Evolutionary conservation across 2,797 vertebrate genomes (phyloP).

Genomic region (Sebastes hubbsi): DNA sequence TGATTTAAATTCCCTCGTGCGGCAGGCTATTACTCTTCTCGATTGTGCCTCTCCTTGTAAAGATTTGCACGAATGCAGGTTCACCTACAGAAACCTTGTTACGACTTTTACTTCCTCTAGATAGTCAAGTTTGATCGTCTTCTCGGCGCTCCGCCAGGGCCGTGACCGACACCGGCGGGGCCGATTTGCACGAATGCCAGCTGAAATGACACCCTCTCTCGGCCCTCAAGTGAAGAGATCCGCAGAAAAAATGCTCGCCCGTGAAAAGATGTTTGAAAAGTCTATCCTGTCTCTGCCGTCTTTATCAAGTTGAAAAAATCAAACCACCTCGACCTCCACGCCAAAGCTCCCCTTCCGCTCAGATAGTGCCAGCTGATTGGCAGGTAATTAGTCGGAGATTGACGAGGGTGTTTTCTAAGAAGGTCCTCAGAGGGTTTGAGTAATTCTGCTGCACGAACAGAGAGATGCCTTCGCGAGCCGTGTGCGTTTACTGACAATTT

Average conservation of each 20-base stretch:
- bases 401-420: slow-evolving; percentile 48
- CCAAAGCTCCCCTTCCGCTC: neutral
- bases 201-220: slow-evolving; percentile 15
- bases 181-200: neutral
- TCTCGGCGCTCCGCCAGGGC: too few relatives aligned
- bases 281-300: slow-evolving; percentile 11
- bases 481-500: slow-evolving; percentile 38
- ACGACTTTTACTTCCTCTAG: too few relatives aligned
- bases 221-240: slow-evolving; percentile 8
- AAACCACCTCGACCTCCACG: neutral
- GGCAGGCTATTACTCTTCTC: slow-evolving; percentile 20
- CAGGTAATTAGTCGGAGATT: slow-evolving; percentile 62
- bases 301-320: slow-evolving; percentile 35
- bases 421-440: slow-evolving; percentile 34
- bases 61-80: slow-evolving; percentile 3
- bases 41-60: slow-evolving; percentile 23
- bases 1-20: slow-evolving; percentile 35
- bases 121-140: too few relatives aligned
- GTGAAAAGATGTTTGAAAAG: slow-evolving; percentile 20
- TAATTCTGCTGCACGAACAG: slow-evolving; percentile 29
- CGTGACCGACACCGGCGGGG: too few relatives aligned
- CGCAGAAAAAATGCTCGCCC: neutral
- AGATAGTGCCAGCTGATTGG: slow-evolving; percentile 43
- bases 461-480: slow-evolving; percentile 25
- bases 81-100: too few relatives aligned